These are phyloP conservation scores for Xanthostigma xanthostigma DNA, from an alignment of 2,888 invertebrate genomes.

Conservation along the genomic window DNA sequence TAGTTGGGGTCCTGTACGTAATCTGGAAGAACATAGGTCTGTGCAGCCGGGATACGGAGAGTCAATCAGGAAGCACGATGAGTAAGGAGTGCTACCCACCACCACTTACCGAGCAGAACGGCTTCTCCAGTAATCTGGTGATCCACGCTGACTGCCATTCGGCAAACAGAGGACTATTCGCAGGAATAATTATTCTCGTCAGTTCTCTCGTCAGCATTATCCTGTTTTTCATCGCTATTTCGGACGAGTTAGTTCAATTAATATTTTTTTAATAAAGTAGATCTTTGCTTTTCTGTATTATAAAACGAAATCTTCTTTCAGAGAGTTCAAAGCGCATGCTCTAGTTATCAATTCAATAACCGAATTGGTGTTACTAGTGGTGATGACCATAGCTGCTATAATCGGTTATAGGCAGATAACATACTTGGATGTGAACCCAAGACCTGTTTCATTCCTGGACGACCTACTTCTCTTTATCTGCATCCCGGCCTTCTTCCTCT, in stretches of 20 bases:
- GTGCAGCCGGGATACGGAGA: conserved; percentile 27
- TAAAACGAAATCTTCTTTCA: conserved; percentile 20
- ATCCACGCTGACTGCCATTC: conserved; percentile 56
- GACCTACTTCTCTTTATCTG: conserved; percentile 56
- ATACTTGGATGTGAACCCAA: conserved; percentile 47
- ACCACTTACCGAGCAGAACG: conserved; percentile 8
- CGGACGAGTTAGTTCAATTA: conserved; percentile 28
- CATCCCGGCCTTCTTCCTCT: conserved; percentile 56
- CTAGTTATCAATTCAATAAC: conserved; percentile 35
- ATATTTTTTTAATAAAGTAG: not conserved
- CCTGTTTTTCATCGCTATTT: conserved; percentile 40
- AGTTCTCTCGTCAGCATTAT: conserved; percentile 42
- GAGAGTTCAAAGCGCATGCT: conserved; percentile 33
- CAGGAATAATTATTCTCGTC: conserved; percentile 40
- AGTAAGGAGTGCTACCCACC: conserved; percentile 11
- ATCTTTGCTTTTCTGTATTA: not conserved
- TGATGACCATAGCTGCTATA: conserved; percentile 41
- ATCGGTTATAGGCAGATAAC: conserved; percentile 47
- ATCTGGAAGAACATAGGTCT: conserved; percentile 61
- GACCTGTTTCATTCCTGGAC: conserved; percentile 48
- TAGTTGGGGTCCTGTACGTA: conserved; percentile 56
- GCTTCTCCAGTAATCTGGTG: conserved; percentile 19
- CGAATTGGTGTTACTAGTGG: conserved; percentile 35
- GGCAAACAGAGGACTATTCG: conserved; percentile 58
- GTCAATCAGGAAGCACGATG: no score